Base-by-base conservation (phyloP, 2,797 vertebrate genomes). In the Phataginus tricuspis region DNA sequence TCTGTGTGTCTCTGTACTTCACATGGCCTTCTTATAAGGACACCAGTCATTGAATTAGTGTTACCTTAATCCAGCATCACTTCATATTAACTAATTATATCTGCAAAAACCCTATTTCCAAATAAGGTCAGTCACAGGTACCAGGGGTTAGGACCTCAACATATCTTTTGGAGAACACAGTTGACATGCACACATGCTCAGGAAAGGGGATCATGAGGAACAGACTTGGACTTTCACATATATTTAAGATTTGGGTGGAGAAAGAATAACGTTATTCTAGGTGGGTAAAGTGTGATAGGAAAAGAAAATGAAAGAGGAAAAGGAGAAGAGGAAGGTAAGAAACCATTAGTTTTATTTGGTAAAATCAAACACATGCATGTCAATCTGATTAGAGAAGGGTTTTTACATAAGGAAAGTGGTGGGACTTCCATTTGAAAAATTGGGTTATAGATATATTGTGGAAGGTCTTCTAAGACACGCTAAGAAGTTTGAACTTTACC, bases 241-340 rank as follows among this genome's bases (percentile, higher is more conserved):
- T 68, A 42, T 37, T 87, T 82, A 92, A 90, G 74, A 90, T 86
- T 37, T 90, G 31, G 59, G 29, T 91, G n/a, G 80, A 92, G 37
- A 77, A 87, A 89, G 29, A 49, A 39, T 27, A 72, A 45, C 7
- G 39, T 45, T 45, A 45, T 34, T 88, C 51, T 51, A 74, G 39
- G n/a, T 37, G 45, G 37, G 6, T n/a, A 57, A 85, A 13, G 11
- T 74, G 31, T 59, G 11, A 63, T 13, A 39, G 2, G 31, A 59
- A 66, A 83, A 82, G 42, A 63, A 37, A 11, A 53, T 39, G 59
- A 51, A 19, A 42, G 68, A 77, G 25, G 37, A 45, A 23, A 59
- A 84, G 31, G 14, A 68, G 21, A 64, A 59, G 21, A 72, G n/a
- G 45, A 66, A 80, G 29, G 18, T 66, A 78, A 91, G 59, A 71